Conservation (phyloP, 1,140 invertebrate genomes). For the Ostrea edulis region DNA sequence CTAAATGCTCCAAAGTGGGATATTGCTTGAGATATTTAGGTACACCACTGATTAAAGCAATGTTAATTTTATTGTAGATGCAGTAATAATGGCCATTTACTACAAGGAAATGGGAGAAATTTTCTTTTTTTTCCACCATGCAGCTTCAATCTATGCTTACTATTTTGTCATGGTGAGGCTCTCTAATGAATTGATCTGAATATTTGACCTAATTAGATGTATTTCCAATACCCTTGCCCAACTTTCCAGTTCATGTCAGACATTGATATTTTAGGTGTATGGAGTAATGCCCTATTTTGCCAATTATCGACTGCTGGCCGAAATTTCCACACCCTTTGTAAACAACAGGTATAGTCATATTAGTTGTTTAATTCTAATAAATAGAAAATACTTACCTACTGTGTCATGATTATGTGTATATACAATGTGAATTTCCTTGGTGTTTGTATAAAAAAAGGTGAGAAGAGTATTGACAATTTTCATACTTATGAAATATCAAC, state of each 20-base stretch:
- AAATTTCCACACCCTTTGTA: constrained; percentile 78
- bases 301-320: constrained; percentile 76
- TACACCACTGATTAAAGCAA: too few relatives aligned
- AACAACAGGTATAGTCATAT: constrained; percentile 70
- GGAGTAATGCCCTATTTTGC: constrained; percentile 76
- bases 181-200: neutral
- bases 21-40: too few relatives aligned
- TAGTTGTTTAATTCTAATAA: too few relatives aligned
- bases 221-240: neutral
- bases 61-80: constrained; percentile 65
- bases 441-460: too few relatives aligned
- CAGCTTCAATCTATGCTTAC: constrained; percentile 75
- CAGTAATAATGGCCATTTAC: constrained; percentile 71
- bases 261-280: constrained; percentile 67
- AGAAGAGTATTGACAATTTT: too few relatives aligned
- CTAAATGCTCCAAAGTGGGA: too few relatives aligned
- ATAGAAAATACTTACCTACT: too few relatives aligned
- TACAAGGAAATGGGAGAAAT: constrained; percentile 74
- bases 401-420: too few relatives aligned
- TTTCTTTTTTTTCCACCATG: constrained; percentile 76
- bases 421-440: too few relatives aligned
- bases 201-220: neutral
- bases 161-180: constrained; percentile 74
- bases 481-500: too few relatives aligned
- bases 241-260: neutral